Evolutionary conservation across 2,797 vertebrate species (phyloP).

Genomic region (Gallinago stenura): DNA sequence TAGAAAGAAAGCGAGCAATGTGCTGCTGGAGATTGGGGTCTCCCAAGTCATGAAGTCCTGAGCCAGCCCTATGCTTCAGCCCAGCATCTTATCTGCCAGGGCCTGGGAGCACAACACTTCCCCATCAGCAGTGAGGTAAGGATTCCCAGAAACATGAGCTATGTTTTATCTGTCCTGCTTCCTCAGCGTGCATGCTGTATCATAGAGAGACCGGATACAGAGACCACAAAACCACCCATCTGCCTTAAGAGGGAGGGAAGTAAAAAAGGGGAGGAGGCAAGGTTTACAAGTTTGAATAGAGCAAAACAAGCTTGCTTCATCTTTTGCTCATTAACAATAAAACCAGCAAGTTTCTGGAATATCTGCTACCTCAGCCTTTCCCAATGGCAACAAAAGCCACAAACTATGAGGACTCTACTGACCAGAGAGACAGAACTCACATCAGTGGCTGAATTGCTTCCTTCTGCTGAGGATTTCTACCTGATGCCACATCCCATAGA

Average conservation of each 20-base stretch:
- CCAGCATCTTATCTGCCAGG: conserved; percentile 40
- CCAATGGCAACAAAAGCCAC: neutral
- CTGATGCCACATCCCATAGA: neutral
- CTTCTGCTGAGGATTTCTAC: neutral
- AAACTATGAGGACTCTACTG: neutral
- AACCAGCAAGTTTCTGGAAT: neutral
- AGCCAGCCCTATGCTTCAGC: neutral
- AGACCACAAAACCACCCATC: conserved; percentile 35
- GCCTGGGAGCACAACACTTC: conserved; percentile 7
- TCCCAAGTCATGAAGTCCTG: neutral
- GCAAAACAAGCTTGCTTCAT: neutral
- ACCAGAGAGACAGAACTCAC: neutral
- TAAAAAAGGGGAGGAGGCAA: neutral
- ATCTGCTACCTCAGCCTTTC: neutral
- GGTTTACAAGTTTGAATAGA: neutral
- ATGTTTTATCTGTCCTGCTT: conserved; percentile 42
- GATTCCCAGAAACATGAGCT: conserved; percentile 65
- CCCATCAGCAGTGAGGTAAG: conserved; percentile 29
- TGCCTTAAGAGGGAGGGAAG: conserved; percentile 3
- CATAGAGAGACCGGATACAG: conserved; percentile 22
- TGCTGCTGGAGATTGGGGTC: neutral
- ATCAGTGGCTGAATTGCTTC: neutral
- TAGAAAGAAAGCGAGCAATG: neutral
- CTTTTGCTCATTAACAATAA: neutral
- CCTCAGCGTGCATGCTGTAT: neutral